Base-by-base conservation (phyloP, 2,888 invertebrate species). In the Polietes domitor region DNA sequence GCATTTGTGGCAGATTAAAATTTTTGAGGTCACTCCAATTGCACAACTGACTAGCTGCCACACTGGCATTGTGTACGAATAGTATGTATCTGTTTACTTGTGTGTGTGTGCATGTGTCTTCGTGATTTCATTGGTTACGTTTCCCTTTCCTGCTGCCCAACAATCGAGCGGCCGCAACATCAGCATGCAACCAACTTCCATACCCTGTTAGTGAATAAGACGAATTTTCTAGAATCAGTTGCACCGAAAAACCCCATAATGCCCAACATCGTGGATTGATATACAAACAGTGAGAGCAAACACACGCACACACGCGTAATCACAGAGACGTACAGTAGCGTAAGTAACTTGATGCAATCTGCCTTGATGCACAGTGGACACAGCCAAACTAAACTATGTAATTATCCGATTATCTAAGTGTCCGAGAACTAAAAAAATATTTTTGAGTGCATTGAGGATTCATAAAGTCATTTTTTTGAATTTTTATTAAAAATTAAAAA, bases 21-120 rank as follows among this genome's bases (percentile, higher is more conserved):
- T 53, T 73, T 76, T 83, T 80, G 73, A 73, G 79, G 83, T 79
- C 83, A 83, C 19, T 32, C 41, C 58, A 73, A 41, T 47, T 32
- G 58, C 41, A 41, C 21, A 37, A 71, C 47, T 53, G 26, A 26
- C 58, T 58, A 58, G 24, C 26, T 26, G 58, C 26, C 19, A 15
- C 58, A 58, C 37, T 37, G 6, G 37, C 37, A 2, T 47, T 47
- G 1, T 26, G 24, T 6, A 50, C 50, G 50, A n/a, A 17, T 6
- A 50, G n/a, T n/a, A n/a, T n/a, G n/a, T n/a, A n/a, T n/a, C n/a
- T n/a, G n/a, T n/a, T 50, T 50, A 50, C 26, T 3, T 58, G 24
- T 55, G 55, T 24, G 21, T 21, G 15, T 26, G 15, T 47, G 15
- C 12, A 6, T 47, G 15, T n/a, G 47, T 47, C 12, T 37, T 47